phyloP scores from a whole-genome alignment of 2,797 vertebrate genomes.

The Lophotriccus pileatus region DNA sequence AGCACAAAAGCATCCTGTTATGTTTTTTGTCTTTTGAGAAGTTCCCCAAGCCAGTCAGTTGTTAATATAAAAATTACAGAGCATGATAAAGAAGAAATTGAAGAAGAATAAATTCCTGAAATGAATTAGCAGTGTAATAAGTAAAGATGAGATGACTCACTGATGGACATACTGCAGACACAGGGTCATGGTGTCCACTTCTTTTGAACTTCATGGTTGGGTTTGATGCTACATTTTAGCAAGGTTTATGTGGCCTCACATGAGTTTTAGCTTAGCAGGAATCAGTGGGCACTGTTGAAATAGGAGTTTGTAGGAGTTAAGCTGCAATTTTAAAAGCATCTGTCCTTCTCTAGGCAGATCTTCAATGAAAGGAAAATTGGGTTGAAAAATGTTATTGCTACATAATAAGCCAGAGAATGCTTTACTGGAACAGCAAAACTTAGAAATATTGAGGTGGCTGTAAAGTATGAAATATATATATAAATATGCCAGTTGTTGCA shows the following conservation, averaged over 20 bases:
- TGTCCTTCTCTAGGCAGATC: background rate
- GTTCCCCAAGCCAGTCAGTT: background rate
- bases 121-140: background rate
- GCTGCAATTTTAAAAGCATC: background rate
- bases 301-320: background rate
- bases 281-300: background rate
- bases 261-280: background rate
- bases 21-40: background rate
- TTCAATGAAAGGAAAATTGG: conserved; percentile 20
- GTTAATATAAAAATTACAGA: background rate
- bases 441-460: conserved; percentile 13
- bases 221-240: background rate
- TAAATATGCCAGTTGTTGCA: background rate
- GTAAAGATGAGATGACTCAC: background rate
- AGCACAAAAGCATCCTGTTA: background rate
- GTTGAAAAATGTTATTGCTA: conserved; percentile 27
- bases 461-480: conserved; percentile 12
- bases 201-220: background rate
- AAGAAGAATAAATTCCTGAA: background rate
- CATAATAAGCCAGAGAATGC: conserved; percentile 7
- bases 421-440: conserved; percentile 27
- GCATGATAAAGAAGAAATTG: background rate
- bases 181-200: background rate
- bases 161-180: background rate
- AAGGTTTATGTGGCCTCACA: background rate